Conservation (phyloP, 2,113 vertebrate genomes). For the Chionis minor region DNA sequence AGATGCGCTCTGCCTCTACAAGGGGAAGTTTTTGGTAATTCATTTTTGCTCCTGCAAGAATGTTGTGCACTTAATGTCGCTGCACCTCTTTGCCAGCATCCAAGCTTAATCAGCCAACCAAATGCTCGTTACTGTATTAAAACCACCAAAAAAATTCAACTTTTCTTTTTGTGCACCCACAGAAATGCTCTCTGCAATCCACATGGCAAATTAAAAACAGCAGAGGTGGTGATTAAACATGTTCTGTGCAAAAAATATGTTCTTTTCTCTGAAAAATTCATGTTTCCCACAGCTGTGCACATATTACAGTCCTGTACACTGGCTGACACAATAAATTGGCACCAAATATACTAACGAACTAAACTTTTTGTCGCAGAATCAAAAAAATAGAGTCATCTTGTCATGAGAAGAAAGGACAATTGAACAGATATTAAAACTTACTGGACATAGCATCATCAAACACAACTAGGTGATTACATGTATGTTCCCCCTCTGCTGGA, state of each 20-base stretch:
- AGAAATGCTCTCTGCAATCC: neutral
- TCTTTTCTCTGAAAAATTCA: neutral
- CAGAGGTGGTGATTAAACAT: neutral
- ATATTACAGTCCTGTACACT: neutral
- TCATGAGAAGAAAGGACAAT: neutral
- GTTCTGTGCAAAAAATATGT: neutral
- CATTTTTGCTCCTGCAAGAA: neutral
- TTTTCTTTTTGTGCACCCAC: neutral
- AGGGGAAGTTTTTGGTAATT: neutral
- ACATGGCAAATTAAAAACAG: neutral
- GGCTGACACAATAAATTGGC: neutral
- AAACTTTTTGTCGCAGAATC: neutral
- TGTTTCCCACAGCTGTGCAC: neutral
- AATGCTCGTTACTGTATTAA: neutral
- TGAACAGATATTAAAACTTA: neutral
- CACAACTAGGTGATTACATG: neutral
- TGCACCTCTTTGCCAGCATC: neutral
- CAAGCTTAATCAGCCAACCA: neutral
- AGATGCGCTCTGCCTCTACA: neutral
- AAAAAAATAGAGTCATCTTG: neutral
- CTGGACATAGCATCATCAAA: neutral
- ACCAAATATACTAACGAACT: neutral
- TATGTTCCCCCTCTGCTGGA: neutral
- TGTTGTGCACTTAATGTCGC: neutral
- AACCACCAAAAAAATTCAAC: neutral